Evolutionary conservation across 2,797 vertebrate genomes (phyloP).

Genomic region (Pseudopleuronectes americanus): DNA sequence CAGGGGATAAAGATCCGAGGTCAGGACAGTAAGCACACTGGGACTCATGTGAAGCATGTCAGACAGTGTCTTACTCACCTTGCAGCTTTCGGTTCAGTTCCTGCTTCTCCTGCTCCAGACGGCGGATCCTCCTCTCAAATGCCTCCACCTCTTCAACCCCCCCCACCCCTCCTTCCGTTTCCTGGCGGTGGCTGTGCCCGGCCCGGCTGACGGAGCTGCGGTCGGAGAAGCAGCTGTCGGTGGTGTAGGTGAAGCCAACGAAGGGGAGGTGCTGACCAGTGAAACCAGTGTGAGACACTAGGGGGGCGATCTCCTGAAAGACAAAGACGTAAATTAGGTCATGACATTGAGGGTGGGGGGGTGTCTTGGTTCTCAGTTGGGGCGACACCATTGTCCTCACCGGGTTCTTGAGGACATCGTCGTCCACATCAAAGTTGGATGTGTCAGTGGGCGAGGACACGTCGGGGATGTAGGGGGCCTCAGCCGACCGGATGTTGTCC

Average conservation of each 20-base stretch:
- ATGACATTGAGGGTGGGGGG: no score
- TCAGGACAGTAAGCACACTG: neutral
- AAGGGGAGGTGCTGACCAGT: slow-evolving; percentile 96
- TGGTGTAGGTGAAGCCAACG: slow-evolving; percentile 96
- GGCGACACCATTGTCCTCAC: slow-evolving; percentile 76
- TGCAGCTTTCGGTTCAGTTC: slow-evolving; percentile 93
- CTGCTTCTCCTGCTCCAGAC: slow-evolving; percentile 94
- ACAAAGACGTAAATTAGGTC: neutral
- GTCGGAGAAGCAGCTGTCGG: slow-evolving; percentile 89
- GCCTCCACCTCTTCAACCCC: slow-evolving; percentile 86
- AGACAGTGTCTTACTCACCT: slow-evolving; percentile 76
- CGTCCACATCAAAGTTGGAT: slow-evolving; percentile 97
- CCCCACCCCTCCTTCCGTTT: slow-evolving; percentile 37
- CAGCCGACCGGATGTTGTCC: slow-evolving; percentile 92
- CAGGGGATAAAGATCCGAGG: no score
- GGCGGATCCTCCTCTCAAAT: slow-evolving; percentile 90
- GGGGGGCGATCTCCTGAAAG: slow-evolving; percentile 90
- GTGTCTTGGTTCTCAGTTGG: no score
- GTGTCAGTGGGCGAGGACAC: slow-evolving; percentile 98
- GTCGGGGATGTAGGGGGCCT: slow-evolving; percentile 96
- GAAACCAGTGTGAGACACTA: slow-evolving; percentile 91
- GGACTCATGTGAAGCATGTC: neutral
- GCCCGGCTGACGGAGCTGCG: slow-evolving; percentile 43
- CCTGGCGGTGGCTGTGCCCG: slow-evolving; percentile 34
- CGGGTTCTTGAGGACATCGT: slow-evolving; percentile 93